Conservation (phyloP, 2,888 invertebrate species). For the Megastigmus dorsalis region DNA sequence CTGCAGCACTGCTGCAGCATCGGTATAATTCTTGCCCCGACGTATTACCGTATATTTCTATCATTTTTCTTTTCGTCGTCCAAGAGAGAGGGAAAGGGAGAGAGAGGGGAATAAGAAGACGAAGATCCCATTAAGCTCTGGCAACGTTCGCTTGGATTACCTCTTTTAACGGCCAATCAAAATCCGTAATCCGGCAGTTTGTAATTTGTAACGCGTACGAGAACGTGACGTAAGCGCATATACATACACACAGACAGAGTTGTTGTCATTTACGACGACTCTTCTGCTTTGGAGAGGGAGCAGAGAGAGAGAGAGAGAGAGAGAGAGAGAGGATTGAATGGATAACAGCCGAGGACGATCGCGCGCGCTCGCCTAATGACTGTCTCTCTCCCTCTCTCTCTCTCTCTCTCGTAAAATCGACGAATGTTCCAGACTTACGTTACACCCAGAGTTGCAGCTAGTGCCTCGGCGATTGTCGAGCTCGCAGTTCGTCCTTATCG, state of each 20-base stretch:
- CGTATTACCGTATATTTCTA: not conserved
- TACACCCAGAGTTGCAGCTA: too few relatives aligned
- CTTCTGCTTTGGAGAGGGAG: not conserved
- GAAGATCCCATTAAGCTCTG: constrained; percentile 6
- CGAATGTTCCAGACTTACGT: constrained; percentile 21
- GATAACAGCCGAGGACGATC: constrained; percentile 4
- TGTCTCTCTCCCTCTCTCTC: too few relatives aligned
- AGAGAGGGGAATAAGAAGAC: too few relatives aligned
- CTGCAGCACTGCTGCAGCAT: too few relatives aligned
- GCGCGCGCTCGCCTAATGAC: constrained; percentile 2
- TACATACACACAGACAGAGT: too few relatives aligned
- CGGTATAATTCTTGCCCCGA: not conserved
- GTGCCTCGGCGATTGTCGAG: not conserved
- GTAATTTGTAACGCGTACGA: not conserved
- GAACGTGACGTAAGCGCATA: constrained; percentile 22
- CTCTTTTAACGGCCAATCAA: constrained; percentile 21
- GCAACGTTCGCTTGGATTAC: not conserved
- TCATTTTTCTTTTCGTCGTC: not conserved
- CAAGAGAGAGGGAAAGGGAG: too few relatives aligned
- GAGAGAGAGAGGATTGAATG: too few relatives aligned
- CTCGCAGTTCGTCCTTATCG: not conserved
- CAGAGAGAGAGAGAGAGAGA: too few relatives aligned
- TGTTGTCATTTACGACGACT: not conserved
- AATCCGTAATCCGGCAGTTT: constrained; percentile 8
- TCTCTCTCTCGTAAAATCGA: constrained; percentile 36